A percentile compares a stretch with the other conserved stretches of the same genome.
Conservation (phyloP, 2,113 vertebrate genomes). For the human region DNA sequence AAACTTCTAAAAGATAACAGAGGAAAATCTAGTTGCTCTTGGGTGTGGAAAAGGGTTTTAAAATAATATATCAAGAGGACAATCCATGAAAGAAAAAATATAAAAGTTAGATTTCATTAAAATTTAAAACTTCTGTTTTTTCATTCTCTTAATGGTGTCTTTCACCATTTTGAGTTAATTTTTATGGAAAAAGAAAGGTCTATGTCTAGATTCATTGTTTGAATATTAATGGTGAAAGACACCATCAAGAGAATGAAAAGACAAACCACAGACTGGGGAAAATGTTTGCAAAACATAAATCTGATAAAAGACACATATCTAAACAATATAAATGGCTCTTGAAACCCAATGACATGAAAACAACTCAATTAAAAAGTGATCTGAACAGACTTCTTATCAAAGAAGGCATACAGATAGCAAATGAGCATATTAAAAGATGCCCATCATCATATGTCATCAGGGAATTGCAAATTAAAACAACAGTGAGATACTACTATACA, state of each 20-base stretch:
- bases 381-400: not conserved
- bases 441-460: not conserved
- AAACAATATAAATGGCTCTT: not conserved
- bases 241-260: not conserved
- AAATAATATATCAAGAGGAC: not conserved
- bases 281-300: not conserved
- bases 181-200: no score
- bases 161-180: no score
- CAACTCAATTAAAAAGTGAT: not conserved
- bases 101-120: not conserved
- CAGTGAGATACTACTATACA: not conserved
- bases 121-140: not conserved
- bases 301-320: not conserved
- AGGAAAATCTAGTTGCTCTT: not conserved
- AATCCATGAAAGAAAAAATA: not conserved
- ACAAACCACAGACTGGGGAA: not conserved
- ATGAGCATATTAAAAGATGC: not conserved
- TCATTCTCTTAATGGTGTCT: no score
- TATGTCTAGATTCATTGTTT: no score
- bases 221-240: not conserved
- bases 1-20: not conserved
- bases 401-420: not conserved
- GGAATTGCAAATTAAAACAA: not conserved
- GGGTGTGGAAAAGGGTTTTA: not conserved
- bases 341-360: not conserved